These are phyloP conservation scores for Peromyscus californicus DNA, from an alignment of 2,113 vertebrate species.

Conservation along the genomic window DNA sequence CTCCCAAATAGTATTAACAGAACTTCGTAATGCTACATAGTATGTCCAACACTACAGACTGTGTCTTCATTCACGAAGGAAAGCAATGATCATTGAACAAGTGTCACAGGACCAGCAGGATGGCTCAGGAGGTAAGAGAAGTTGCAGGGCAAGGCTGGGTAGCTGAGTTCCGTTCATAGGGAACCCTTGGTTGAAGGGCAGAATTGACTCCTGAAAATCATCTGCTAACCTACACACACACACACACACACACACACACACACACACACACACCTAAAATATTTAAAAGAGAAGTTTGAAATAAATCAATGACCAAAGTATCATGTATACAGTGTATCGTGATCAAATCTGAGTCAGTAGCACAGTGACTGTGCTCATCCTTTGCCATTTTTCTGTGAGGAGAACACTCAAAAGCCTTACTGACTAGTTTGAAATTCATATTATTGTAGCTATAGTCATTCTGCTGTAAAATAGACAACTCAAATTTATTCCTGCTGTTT, in stretches of 20 bases:
- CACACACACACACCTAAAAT: neutral
- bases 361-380: neutral
- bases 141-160: neutral
- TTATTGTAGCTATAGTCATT: too few species aligned
- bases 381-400: neutral
- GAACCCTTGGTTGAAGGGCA: neutral
- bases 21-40: slow-evolving; percentile 89
- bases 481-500: neutral
- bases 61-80: slow-evolving; percentile 1
- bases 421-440: neutral
- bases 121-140: neutral
- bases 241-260: neutral
- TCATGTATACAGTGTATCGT: neutral
- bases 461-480: neutral
- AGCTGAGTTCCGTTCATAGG: too few species aligned
- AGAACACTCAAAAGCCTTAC: neutral
- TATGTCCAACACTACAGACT: slow-evolving; percentile 88
- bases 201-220: neutral
- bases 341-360: neutral
- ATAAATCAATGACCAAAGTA: neutral
- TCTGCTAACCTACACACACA: neutral
- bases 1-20: slow-evolving; percentile 93
- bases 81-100: neutral
- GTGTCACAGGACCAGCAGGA: neutral
- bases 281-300: neutral